A percentile compares a stretch with the other conserved stretches of the same genome.
These are phyloP conservation scores for Coturnix japonica DNA, from an alignment of 2,113 vertebrate species.

Conservation along the genomic window DNA sequence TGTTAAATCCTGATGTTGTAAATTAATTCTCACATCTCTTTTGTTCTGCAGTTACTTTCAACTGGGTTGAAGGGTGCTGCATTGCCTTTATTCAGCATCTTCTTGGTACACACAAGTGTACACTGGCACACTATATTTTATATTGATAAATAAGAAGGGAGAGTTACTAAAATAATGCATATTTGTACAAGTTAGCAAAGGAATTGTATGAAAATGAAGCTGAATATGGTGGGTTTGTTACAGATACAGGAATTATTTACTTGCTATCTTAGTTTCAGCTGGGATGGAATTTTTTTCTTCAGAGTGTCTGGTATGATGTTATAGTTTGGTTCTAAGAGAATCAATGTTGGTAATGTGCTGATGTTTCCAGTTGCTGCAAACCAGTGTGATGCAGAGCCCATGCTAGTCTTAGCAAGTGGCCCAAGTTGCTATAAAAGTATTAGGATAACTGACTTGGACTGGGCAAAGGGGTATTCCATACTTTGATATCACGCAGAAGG, in stretches of 20 bases:
- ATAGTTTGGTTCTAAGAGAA: too few species aligned
- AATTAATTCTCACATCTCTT: background rate
- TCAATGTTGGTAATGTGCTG: too few species aligned
- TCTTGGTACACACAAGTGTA: background rate
- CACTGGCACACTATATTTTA: background rate
- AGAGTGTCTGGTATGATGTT: too few species aligned
- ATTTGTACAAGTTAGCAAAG: background rate
- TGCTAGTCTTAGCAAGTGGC: too few species aligned
- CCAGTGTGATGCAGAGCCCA: too few species aligned
- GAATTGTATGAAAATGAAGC: background rate
- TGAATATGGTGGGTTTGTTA: background rate
- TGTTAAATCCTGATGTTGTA: background rate
- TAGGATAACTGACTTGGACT: too few species aligned
- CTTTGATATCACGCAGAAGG: too few species aligned
- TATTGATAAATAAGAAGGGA: background rate
- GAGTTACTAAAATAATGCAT: background rate
- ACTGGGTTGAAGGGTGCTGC: background rate
- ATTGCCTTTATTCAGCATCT: background rate
- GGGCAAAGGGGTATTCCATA: too few species aligned
- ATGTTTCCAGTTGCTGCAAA: too few species aligned
- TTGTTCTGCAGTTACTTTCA: background rate
- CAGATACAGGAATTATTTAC: background rate
- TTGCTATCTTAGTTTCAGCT: too few species aligned
- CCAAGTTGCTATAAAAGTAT: too few species aligned
- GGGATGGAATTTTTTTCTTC: too few species aligned